Evolutionary conservation across 2,797 vertebrate species (phyloP).

Genomic region (Syndactyla subalaris): DNA sequence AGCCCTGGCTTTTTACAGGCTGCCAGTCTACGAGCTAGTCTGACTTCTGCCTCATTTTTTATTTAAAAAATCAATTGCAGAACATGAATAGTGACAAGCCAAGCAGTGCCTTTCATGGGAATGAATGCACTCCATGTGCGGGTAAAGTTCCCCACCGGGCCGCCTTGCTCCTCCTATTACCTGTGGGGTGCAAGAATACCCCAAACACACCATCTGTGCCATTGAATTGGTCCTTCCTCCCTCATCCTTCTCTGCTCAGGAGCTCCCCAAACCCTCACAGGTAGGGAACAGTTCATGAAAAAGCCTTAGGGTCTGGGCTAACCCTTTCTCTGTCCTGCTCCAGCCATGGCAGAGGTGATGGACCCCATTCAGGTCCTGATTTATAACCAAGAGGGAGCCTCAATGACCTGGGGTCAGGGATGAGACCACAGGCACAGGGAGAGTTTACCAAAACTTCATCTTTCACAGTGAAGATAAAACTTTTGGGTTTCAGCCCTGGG

Average conservation of each 20-base stretch:
- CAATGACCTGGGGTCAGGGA: accelerated
- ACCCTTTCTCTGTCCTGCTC: background rate
- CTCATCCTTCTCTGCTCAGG: background rate
- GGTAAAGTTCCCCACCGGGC: background rate
- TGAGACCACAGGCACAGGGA: background rate
- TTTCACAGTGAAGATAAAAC: background rate
- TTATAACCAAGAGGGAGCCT: background rate
- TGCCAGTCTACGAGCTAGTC: background rate
- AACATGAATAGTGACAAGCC: background rate
- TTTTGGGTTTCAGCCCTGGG: background rate
- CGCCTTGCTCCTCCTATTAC: background rate
- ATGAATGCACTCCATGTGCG: background rate
- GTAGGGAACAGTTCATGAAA: background rate
- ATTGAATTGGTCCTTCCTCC: background rate
- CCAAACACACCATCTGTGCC: background rate
- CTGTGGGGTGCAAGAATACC: background rate
- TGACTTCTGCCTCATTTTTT: conserved; percentile 31
- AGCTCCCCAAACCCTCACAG: background rate
- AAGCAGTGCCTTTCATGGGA: background rate
- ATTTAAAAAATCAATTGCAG: conserved; percentile 27
- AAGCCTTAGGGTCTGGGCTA: background rate
- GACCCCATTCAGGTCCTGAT: background rate
- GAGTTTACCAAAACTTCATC: background rate
- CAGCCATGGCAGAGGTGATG: background rate
- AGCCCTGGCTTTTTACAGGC: background rate